Evolutionary conservation across 1,140 invertebrate genomes (phyloP).

Genomic region (Rhyzopertha dominica): DNA sequence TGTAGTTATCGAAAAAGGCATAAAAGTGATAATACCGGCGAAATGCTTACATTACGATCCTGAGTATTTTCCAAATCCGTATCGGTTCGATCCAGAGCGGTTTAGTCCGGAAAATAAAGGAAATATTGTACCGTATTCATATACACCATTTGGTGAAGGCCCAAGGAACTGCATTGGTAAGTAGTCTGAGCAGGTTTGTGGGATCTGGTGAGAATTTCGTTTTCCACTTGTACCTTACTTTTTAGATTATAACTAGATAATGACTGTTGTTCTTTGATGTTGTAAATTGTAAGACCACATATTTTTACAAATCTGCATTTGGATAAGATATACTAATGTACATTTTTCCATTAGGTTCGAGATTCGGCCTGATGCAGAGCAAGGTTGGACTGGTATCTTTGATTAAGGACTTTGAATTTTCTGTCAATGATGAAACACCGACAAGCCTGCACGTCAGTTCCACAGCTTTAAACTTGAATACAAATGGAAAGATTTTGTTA

Average conservation of each 20-base stretch:
- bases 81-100: conserved; percentile 61
- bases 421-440: conserved; percentile 18
- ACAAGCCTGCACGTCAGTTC: too few relatives aligned
- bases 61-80: conserved; percentile 60
- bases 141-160: conserved; percentile 73
- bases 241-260: too few relatives aligned
- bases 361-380: conserved; percentile 36
- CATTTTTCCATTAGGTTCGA: conserved; percentile 25
- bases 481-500: too few relatives aligned
- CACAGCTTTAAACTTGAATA: too few relatives aligned
- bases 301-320: too few relatives aligned
- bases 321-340: too few relatives aligned
- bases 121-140: conserved; percentile 49
- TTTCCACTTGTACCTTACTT: too few relatives aligned
- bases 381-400: conserved; percentile 31
- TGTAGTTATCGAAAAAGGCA: conserved; percentile 41
- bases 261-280: too few relatives aligned
- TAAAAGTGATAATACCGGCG: conserved; percentile 44
- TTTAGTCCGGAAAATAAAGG: conserved; percentile 51
- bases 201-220: too few relatives aligned
- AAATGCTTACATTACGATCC: conserved; percentile 56
- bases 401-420: conserved; percentile 24
- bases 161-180: conserved; percentile 72
- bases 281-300: too few relatives aligned
- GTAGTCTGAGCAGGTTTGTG: too few relatives aligned